Conservation (phyloP, 2,888 invertebrate genomes). For the Scrobipalpa costella region DNA sequence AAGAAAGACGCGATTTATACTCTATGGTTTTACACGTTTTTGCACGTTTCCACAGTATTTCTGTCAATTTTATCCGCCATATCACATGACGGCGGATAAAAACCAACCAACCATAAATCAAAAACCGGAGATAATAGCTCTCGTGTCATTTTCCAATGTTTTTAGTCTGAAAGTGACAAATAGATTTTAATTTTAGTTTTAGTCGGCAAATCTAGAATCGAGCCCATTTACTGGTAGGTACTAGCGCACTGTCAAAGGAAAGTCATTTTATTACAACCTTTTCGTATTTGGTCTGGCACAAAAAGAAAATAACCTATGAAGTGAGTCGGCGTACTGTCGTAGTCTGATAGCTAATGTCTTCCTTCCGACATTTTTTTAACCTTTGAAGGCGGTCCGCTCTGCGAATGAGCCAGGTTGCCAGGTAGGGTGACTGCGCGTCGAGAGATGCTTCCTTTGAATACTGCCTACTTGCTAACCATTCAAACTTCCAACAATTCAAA, state of each 20-base stretch:
- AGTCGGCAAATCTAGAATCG: too few relatives aligned
- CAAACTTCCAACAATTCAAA: neutral
- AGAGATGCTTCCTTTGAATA: neutral
- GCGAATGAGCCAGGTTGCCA: neutral
- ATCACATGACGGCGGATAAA: too few relatives aligned
- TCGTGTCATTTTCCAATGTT: too few relatives aligned
- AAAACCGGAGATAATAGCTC: too few relatives aligned
- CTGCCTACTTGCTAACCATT: neutral
- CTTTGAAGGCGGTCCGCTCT: constrained; percentile 10
- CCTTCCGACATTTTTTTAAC: constrained; percentile 17
- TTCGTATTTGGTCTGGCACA: neutral
- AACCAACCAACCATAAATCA: too few relatives aligned
- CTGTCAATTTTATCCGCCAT: too few relatives aligned
- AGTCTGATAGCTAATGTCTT: constrained; percentile 13
- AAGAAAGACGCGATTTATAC: too few relatives aligned
- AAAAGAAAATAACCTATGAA: constrained; percentile 1
- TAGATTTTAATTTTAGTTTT: too few relatives aligned
- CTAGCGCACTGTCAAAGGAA: neutral
- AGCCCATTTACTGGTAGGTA: too few relatives aligned
- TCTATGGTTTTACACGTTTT: too few relatives aligned
- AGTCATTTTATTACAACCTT: neutral
- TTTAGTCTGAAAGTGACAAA: too few relatives aligned
- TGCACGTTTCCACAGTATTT: too few relatives aligned
- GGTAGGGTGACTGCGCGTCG: neutral
- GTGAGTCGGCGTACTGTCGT: constrained; percentile 9